phyloP scores from a whole-genome alignment of 2,888 invertebrate species.

The Aproaerema taeniolella region DNA sequence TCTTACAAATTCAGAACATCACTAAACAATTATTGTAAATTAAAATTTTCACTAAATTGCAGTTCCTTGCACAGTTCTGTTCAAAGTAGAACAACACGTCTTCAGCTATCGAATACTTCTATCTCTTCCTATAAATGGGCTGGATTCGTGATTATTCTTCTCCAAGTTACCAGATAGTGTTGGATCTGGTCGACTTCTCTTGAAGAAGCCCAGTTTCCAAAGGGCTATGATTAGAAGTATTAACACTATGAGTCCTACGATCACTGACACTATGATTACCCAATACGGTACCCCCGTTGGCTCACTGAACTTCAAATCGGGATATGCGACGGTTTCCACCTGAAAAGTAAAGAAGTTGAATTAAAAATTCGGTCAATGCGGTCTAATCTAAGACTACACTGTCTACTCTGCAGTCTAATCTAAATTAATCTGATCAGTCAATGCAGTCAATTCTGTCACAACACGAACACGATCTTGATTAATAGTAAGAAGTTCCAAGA shows the following conservation, averaged over 20 bases:
- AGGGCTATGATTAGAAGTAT: conserved; percentile 87
- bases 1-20: background rate
- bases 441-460: too few relatives aligned
- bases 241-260: conserved; percentile 89
- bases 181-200: conserved; percentile 89
- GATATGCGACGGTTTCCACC: conserved; percentile 91
- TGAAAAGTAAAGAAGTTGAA: conserved; percentile 44
- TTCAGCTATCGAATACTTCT: conserved; percentile 67
- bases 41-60: background rate
- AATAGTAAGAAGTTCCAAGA: too few relatives aligned
- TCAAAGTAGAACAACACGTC: conserved; percentile 27
- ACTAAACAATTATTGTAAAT: conserved; percentile 6
- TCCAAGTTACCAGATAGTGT: conserved; percentile 88
- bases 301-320: conserved; percentile 86
- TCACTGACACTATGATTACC: conserved; percentile 90
- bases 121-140: conserved; percentile 77
- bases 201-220: conserved; percentile 95
- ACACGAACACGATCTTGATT: too few relatives aligned
- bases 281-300: conserved; percentile 88
- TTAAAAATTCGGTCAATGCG: too few relatives aligned
- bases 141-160: conserved; percentile 83
- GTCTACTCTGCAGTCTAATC: too few relatives aligned
- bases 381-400: too few relatives aligned
- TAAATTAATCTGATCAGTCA: too few relatives aligned
- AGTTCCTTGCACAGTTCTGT: conserved; percentile 18